These are phyloP conservation scores for Taenaris catops DNA, from an alignment of 2,888 invertebrate species.

Conservation along the genomic window DNA sequence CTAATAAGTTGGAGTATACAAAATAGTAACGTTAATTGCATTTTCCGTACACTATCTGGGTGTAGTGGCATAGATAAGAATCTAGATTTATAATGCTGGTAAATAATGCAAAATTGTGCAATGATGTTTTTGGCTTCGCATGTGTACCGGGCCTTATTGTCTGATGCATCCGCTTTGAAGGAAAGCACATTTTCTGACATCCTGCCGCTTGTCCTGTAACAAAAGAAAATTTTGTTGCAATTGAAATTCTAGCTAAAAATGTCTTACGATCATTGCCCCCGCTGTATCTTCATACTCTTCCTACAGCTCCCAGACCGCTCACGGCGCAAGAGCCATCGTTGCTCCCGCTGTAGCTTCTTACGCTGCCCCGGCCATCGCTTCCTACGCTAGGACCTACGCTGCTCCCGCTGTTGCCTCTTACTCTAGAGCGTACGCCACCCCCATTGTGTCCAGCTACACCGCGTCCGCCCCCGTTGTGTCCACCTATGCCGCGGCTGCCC, in stretches of 20 bases:
- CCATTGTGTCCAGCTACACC: slow-evolving; percentile 32
- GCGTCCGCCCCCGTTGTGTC: slow-evolving; percentile 34
- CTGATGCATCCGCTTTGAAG: slow-evolving; percentile 93
- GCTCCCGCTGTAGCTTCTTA: slow-evolving; percentile 42
- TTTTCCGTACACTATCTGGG: too few species aligned
- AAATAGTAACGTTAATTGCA: too few species aligned
- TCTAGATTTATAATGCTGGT: too few species aligned
- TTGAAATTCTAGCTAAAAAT: too few species aligned
- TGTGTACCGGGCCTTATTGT: slow-evolving; percentile 95
- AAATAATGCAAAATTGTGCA: too few species aligned
- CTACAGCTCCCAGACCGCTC: slow-evolving; percentile 33
- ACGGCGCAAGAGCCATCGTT: slow-evolving; percentile 35
- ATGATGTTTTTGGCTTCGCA: slow-evolving; percentile 96
- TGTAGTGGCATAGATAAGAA: too few species aligned
- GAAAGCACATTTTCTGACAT: slow-evolving; percentile 94
- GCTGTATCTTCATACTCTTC: slow-evolving; percentile 31
- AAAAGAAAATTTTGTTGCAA: slow-evolving; percentile 11
- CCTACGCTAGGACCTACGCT: slow-evolving; percentile 34
- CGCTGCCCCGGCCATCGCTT: slow-evolving; percentile 49
- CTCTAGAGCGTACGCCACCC: slow-evolving; percentile 35
- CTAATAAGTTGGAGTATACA: too few species aligned
- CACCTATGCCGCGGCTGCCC: slow-evolving; percentile 36
- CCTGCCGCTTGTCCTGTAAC: slow-evolving; percentile 84
- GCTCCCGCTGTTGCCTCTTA: slow-evolving; percentile 31
- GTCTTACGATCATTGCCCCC: slow-evolving; percentile 24